phyloP scores from a whole-genome alignment of 2,797 vertebrate species.

The Labroides dimidiatus region DNA sequence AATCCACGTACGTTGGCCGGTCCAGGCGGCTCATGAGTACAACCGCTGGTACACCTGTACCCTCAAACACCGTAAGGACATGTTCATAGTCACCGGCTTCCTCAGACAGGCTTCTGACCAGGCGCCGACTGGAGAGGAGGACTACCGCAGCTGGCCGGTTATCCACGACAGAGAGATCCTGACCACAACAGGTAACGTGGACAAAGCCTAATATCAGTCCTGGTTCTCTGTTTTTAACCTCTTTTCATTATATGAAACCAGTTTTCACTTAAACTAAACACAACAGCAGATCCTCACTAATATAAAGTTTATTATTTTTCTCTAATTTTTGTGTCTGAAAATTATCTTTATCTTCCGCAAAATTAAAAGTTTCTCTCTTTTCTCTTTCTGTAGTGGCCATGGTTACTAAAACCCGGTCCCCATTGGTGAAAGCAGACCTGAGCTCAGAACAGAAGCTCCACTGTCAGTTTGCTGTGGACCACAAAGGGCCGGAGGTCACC shows the following conservation, averaged over 20 bases:
- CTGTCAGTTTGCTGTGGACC: conserved; percentile 82
- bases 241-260: too few relatives aligned
- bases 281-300: too few relatives aligned
- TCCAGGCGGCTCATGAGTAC: conserved; percentile 43
- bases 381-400: conserved; percentile 71
- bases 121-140: conserved; percentile 43
- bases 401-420: conserved; percentile 75
- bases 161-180: conserved; percentile 65
- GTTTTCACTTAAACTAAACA: too few relatives aligned
- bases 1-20: conserved; percentile 80
- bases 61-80: conserved; percentile 64
- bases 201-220: too few relatives aligned
- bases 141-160: conserved; percentile 53
- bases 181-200: conserved; percentile 75
- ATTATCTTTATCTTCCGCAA: too few relatives aligned
- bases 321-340: too few relatives aligned
- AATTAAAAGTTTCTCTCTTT: not conserved
- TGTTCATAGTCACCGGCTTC: conserved; percentile 69
- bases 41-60: conserved; percentile 80
- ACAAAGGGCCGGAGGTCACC: conserved; percentile 55
- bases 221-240: too few relatives aligned
- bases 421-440: conserved; percentile 67
- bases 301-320: too few relatives aligned
- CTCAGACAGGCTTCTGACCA: conserved; percentile 74
- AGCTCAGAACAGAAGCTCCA: conserved; percentile 72